phyloP scores from a whole-genome alignment of 2,113 vertebrate species.

The Tragelaphus strepsiceros region DNA sequence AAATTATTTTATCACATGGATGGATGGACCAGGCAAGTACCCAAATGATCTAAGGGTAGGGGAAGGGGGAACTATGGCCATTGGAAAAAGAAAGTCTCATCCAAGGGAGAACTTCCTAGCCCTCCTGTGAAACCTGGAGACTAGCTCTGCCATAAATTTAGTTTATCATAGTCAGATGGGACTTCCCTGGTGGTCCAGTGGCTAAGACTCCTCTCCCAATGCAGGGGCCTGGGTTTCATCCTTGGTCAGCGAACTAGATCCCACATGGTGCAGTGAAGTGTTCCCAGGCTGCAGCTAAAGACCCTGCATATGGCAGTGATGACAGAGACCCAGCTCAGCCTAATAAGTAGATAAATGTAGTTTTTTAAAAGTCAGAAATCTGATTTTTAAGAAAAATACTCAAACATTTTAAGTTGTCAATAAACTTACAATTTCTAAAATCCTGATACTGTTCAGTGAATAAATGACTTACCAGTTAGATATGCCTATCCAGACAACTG shows the following conservation, averaged over 20 bases:
- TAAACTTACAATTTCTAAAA: background rate
- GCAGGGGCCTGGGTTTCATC: rapidly evolving
- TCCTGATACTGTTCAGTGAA: background rate
- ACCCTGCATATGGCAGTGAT: rapidly evolving
- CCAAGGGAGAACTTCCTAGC: background rate
- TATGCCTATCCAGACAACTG: no score
- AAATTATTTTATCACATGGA: constrained; percentile 33
- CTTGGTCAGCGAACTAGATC: background rate
- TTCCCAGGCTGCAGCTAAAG: rapidly evolving
- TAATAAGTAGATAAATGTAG: rapidly evolving
- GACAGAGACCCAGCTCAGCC: background rate
- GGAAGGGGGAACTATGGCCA: background rate
- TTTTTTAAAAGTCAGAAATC: background rate
- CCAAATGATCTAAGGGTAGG: background rate
- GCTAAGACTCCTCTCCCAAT: background rate
- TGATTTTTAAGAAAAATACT: background rate
- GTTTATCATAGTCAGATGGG: background rate
- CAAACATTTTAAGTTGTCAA: background rate
- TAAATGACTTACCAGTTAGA: background rate
- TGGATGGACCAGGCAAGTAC: background rate
- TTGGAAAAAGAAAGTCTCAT: background rate
- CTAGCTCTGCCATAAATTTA: background rate
- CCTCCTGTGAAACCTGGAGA: background rate
- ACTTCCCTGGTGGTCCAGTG: background rate
- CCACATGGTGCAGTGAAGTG: background rate